Evolutionary conservation across 2,888 invertebrate genomes (phyloP).

Genomic region (Meliscaeva auricollis): DNA sequence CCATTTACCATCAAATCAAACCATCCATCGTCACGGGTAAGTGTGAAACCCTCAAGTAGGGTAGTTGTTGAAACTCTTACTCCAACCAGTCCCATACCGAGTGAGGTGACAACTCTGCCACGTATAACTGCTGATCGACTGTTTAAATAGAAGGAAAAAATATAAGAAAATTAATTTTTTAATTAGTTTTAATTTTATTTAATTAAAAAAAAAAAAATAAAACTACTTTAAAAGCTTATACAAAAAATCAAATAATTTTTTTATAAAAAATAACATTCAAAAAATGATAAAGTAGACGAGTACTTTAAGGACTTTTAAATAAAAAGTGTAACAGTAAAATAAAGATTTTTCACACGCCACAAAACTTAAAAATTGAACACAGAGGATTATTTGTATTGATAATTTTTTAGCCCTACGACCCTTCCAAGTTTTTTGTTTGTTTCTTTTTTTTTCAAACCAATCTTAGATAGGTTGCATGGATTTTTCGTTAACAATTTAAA

Average conservation of each 20-base stretch:
- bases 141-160: conserved; percentile 79
- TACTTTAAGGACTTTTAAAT: conserved; percentile 56
- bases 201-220: not conserved
- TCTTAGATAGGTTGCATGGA: conserved; percentile 70
- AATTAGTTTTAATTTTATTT: not conserved
- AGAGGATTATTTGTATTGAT: conserved; percentile 79
- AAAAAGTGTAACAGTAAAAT: conserved; percentile 60
- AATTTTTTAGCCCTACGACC: conserved; percentile 53
- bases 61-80: conserved; percentile 97
- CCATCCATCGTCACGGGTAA: conserved; percentile 96
- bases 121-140: conserved; percentile 99
- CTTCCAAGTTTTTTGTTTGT: conserved; percentile 36
- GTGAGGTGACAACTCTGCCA: conserved; percentile 95
- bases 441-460: conserved; percentile 52
- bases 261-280: conserved; percentile 56
- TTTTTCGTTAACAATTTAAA: conserved; percentile 35
- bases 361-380: conserved; percentile 82
- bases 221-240: conserved; percentile 67
- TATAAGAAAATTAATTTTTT: conserved; percentile 36
- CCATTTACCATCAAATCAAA: conserved; percentile 99
- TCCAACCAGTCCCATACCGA: conserved; percentile 97
- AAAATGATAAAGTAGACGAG: conserved; percentile 55
- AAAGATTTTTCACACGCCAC: conserved; percentile 81
- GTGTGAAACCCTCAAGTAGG: conserved; percentile 97
- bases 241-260: conserved; percentile 30